A percentile compares a stretch with the other conserved stretches of the same genome.
phyloP scores from a whole-genome alignment of 2,113 vertebrate genomes.

The Microtus ochrogaster region DNA sequence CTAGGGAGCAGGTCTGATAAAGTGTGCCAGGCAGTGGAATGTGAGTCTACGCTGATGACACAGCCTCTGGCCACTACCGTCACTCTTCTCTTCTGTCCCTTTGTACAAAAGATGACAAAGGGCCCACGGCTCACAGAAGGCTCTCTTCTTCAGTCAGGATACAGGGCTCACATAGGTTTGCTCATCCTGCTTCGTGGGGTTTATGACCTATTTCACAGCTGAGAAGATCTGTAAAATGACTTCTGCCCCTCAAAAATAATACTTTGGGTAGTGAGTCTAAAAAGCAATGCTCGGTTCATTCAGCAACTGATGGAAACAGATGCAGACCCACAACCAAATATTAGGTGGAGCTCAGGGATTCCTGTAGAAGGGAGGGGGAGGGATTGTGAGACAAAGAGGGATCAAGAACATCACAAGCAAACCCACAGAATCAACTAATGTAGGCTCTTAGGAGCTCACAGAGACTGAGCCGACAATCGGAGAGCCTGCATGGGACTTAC shows the following conservation, averaged over 20 bases:
- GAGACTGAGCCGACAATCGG: background rate
- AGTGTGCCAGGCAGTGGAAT: background rate
- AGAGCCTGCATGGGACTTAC: background rate
- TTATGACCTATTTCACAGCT: background rate
- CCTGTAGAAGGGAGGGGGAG: background rate
- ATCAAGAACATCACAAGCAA: background rate
- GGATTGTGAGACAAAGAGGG: background rate
- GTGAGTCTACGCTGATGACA: rapidly evolving
- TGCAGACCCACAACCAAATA: background rate
- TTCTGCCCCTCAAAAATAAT: background rate
- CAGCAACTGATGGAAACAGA: background rate
- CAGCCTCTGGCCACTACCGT: background rate
- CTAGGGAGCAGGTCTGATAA: background rate
- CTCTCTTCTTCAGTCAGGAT: background rate
- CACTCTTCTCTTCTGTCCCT: background rate
- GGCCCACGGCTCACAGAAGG: rapidly evolving
- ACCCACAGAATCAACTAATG: background rate
- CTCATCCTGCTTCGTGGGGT: background rate
- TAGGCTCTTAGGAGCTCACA: background rate
- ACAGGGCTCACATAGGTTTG: background rate
- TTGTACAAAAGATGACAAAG: background rate
- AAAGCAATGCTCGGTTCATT: background rate
- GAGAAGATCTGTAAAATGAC: background rate
- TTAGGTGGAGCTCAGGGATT: background rate
- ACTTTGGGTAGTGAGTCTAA: background rate